These are phyloP conservation scores for Botia almorhae DNA, from an alignment of 2,797 vertebrate species.

Conservation along the genomic window DNA sequence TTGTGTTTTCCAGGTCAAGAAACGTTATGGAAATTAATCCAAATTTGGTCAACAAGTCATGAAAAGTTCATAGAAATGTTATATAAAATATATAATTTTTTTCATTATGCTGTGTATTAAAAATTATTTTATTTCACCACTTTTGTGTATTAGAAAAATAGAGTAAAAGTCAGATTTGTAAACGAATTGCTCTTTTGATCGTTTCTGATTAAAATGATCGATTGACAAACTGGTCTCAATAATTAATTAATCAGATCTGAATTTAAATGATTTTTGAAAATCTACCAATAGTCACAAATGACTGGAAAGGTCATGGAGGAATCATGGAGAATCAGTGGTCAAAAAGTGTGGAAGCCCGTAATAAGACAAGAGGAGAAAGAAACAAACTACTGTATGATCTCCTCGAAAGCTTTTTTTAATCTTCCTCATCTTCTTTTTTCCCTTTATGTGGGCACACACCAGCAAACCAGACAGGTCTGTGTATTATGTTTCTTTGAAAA, in stretches of 20 bases:
- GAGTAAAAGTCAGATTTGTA: too few species aligned
- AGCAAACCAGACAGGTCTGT: slow-evolving; percentile 99
- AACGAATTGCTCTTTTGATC: not conserved
- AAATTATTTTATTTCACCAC: too few species aligned
- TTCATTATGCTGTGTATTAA: too few species aligned
- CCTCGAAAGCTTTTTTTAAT: slow-evolving; percentile 64
- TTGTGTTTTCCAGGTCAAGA: too few species aligned
- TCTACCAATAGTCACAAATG: too few species aligned
- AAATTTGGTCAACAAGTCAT: too few species aligned
- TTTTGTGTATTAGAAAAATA: too few species aligned
- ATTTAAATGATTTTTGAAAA: not conserved
- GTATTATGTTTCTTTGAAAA: slow-evolving; percentile 32
- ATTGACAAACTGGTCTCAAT: not conserved
- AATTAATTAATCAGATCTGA: not conserved
- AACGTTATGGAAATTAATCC: too few species aligned
- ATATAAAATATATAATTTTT: too few species aligned
- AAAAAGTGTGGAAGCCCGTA: not conserved
- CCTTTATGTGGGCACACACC: slow-evolving; percentile 79
- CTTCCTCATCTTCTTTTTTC: slow-evolving; percentile 76
- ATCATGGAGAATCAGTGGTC: not conserved
- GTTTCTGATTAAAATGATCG: not conserved
- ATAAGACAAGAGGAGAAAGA: not conserved
- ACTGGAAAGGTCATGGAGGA: too few species aligned
- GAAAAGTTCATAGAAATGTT: too few species aligned
- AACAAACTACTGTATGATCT: not conserved